phyloP scores from a whole-genome alignment of 2,888 invertebrate species.

The Apodemia mormo region DNA sequence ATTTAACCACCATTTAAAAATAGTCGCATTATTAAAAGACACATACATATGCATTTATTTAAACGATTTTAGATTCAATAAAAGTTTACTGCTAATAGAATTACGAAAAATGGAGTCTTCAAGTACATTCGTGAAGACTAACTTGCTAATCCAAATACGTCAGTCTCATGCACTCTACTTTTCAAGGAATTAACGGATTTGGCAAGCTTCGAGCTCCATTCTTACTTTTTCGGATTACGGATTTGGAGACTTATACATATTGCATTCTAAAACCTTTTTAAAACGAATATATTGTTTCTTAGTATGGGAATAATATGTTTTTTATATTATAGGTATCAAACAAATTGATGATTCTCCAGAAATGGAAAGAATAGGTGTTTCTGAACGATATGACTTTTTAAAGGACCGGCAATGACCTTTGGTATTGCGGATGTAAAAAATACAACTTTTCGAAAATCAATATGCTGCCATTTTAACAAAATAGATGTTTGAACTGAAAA shows the following conservation, averaged over 20 bases:
- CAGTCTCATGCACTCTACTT: constrained; percentile 28
- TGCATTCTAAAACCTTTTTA: constrained; percentile 8
- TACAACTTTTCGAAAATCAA: no score
- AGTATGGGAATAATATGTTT: not conserved
- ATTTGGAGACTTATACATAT: constrained; percentile 9
- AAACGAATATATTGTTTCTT: not conserved
- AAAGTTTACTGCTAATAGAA: not conserved
- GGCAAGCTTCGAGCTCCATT: constrained; percentile 26
- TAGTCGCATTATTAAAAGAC: no score
- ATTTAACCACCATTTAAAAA: no score
- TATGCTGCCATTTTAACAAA: no score
- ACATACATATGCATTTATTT: not conserved
- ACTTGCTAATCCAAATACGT: constrained; percentile 25
- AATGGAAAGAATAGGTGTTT: no score
- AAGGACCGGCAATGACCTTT: no score
- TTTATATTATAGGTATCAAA: no score
- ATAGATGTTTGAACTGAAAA: no score
- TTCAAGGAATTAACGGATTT: constrained; percentile 34
- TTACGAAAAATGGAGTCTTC: not conserved
- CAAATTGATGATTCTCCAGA: no score
- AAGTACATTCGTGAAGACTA: constrained; percentile 16
- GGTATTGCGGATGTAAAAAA: no score
- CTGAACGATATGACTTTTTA: no score
- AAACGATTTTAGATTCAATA: not conserved
- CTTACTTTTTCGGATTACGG: constrained; percentile 21